These are phyloP conservation scores for Euwallacea fornicatus DNA, from an alignment of 1,140 invertebrate species.

Conservation along the genomic window DNA sequence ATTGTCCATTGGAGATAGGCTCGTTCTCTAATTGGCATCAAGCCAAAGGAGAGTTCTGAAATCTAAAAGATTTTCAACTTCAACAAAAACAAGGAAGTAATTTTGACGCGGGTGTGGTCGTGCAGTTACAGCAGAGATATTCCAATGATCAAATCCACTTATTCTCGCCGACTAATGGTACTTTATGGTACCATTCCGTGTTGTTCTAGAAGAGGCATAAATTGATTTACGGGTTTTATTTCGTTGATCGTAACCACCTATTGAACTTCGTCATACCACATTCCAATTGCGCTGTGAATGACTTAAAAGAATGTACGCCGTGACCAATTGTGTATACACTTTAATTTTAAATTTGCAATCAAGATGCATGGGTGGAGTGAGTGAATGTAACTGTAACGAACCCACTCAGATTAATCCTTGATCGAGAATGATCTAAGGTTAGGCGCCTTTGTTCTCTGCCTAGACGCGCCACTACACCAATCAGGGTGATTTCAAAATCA, in stretches of 20 bases:
- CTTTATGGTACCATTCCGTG: constrained; percentile 1
- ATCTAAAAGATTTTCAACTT: too few relatives aligned
- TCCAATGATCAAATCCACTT: not conserved
- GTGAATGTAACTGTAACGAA: constrained; percentile 42
- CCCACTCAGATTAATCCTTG: constrained; percentile 36
- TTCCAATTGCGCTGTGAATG: too few relatives aligned
- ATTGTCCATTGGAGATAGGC: too few relatives aligned
- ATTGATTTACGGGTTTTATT: not conserved
- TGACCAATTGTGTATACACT: too few relatives aligned
- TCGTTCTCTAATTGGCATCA: too few relatives aligned
- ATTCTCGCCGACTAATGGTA: too few relatives aligned
- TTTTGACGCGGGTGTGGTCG: constrained; percentile 3
- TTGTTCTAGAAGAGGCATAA: not conserved
- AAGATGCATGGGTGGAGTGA: constrained; percentile 32
- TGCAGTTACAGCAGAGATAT: not conserved
- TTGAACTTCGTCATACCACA: too few relatives aligned
- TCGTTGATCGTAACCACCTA: not conserved
- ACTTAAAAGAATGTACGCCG: too few relatives aligned
- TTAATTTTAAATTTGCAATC: too few relatives aligned
- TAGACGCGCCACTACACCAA: not conserved
- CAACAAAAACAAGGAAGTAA: constrained; percentile 6
- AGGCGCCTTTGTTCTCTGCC: constrained; percentile 2
- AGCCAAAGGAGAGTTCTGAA: too few relatives aligned
- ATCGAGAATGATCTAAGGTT: constrained; percentile 39
- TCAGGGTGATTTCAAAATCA: not conserved